A percentile compares a stretch with the other conserved stretches of the same genome.
Evolutionary conservation across 1,140 invertebrate species (phyloP).

Genomic region (Drosophila truncata): DNA sequence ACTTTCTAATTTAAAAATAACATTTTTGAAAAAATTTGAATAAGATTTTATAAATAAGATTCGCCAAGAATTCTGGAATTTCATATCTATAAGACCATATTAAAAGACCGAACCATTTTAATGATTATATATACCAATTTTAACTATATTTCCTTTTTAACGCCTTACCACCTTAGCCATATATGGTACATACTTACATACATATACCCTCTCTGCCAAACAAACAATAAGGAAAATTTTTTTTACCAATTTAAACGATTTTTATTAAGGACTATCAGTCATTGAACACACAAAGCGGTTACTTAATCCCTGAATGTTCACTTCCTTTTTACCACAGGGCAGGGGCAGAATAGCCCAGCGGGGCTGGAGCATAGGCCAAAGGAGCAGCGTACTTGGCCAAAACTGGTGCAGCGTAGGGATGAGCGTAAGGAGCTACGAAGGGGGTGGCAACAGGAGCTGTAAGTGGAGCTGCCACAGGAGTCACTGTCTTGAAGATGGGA

Average conservation of each 20-base stretch:
- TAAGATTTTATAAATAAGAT: no score
- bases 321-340: conserved; percentile 56
- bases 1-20: not conserved
- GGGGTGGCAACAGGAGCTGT: conserved; percentile 45
- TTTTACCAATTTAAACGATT: conserved; percentile 58
- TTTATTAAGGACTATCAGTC: conserved; percentile 81
- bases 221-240: conserved; percentile 36
- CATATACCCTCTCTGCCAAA: conserved; percentile 8
- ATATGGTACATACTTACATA: no score
- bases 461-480: conserved; percentile 37
- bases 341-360: conserved; percentile 61
- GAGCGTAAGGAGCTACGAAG: conserved; percentile 32
- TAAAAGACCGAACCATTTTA: not conserved
- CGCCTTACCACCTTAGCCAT: no score
- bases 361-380: conserved; percentile 63
- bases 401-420: conserved; percentile 50
- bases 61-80: not conserved
- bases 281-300: conserved; percentile 57
- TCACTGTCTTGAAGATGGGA: conserved; percentile 23
- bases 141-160: not conserved
- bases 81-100: not conserved
- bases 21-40: no score
- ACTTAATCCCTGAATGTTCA: conserved; percentile 43
- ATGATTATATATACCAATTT: not conserved
- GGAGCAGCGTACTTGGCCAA: conserved; percentile 58